Evolutionary conservation across 2,797 vertebrate species (phyloP), one percentile per base, ranked within the genome.

Genomic region (Philypnodon macrostomus): DNA sequence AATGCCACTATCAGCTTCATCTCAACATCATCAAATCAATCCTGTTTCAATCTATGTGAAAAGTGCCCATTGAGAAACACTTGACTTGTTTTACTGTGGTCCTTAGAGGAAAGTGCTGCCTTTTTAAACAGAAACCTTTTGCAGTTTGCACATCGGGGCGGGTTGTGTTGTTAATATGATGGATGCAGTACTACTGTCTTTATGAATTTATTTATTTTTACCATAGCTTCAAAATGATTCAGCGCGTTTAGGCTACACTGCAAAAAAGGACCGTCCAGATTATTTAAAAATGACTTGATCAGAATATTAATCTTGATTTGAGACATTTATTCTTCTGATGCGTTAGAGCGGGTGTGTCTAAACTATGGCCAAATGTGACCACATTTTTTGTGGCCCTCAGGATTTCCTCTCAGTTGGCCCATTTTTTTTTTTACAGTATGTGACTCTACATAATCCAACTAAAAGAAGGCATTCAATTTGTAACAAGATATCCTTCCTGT

Each of bases 141-240:
- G 82, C 82, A 83, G 79, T 85, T 87, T 86, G 77, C 83, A 86
- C 82, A 87, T 66, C 69, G 58, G 81, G 59, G 65, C 74, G 63
- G 75, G 66, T 34, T 19, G 19, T 14, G 19, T 2, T 18, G 32
- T 47, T 15, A 26, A 45, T 48, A 56, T 74, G 46, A 64, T 82
- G 70, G 77, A 86, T 83, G 80, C 86, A 70, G 62, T 80, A 84
- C 89, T 90, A 85, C 85, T 87, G 82, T 87, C 60, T 74, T 82
- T 84, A 63, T 72, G 76, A 66, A 85, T 67, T 74, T 86, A 91
- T 90, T 91, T 91, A 90, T 91, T 91, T 89, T 83, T 74, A 14
- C 67, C 79, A 75, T 66, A 67, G 58, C 59, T 50, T 69, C 56
- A 65, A 47, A 61, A 51, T 63, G 37, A 23, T 38, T 65, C 4